Evolutionary conservation across 2,113 vertebrate genomes (phyloP).

Genomic region (Solenodon paradoxus): DNA sequence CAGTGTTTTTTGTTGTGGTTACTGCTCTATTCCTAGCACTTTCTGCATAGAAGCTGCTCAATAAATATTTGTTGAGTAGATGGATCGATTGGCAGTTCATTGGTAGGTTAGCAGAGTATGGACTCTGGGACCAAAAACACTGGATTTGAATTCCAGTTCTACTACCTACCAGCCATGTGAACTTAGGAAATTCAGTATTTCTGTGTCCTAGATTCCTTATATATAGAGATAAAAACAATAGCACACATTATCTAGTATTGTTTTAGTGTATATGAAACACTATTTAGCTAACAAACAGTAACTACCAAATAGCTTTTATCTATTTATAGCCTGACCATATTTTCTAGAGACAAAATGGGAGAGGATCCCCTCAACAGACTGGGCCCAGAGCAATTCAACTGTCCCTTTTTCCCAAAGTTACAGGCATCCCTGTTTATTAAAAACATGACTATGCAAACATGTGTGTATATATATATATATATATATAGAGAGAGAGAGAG

Average conservation of each 20-base stretch:
- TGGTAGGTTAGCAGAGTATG: neutral
- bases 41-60: neutral
- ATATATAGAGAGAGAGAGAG: no score
- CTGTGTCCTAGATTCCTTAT: neutral
- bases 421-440: no score
- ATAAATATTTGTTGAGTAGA: neutral
- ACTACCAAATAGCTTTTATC: neutral
- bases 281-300: neutral
- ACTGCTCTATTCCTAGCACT: neutral
- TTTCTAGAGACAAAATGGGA: no score
- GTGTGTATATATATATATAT: no score
- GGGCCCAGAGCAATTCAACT: no score
- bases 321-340: no score
- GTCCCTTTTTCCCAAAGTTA: no score
- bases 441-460: no score
- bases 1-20: neutral
- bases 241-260: neutral
- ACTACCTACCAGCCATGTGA: neutral
- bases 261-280: neutral
- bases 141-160: neutral
- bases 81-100: neutral
- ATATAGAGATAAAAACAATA: neutral
- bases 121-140: neutral
- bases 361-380: no score
- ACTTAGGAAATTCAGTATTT: neutral